Conservation (phyloP, 2,888 invertebrate species). For the Chymomyza fuscimana region DNA sequence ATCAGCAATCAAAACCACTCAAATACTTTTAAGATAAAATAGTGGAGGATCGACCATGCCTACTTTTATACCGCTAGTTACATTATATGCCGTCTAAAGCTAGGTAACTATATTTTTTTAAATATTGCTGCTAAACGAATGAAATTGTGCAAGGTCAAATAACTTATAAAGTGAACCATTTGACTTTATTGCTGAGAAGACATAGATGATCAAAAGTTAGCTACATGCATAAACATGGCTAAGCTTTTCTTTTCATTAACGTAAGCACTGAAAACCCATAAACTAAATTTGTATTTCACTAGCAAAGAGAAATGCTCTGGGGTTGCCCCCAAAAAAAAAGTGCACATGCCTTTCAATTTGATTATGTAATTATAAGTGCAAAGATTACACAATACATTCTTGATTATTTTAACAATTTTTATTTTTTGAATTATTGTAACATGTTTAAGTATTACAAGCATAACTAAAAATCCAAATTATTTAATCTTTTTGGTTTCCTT, state of each 20-base stretch:
- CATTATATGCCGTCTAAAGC: constrained; percentile 18
- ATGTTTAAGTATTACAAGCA: constrained; percentile 54
- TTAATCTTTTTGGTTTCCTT: constrained; percentile 46
- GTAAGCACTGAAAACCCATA: background rate
- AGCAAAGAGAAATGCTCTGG: background rate
- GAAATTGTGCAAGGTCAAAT: constrained; percentile 33
- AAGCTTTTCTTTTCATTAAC: background rate
- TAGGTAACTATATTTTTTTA: constrained; percentile 18
- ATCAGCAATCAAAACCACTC: background rate
- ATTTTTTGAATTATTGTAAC: constrained; percentile 27
- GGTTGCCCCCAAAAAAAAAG: background rate
- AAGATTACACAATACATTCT: constrained; percentile 70
- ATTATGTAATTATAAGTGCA: constrained; percentile 58
- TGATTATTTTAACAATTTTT: constrained; percentile 42
- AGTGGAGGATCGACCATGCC: constrained; percentile 37
- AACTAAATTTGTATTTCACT: background rate
- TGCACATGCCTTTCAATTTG: constrained; percentile 28
- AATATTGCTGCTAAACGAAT: constrained; percentile 13
- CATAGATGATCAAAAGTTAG: background rate
- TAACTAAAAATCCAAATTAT: constrained; percentile 21
- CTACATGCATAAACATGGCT: no score
- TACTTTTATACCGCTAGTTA: constrained; percentile 51
- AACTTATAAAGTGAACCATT: constrained; percentile 24
- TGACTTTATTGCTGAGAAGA: constrained; percentile 29
- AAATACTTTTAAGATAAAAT: background rate